Evolutionary conservation across 2,888 invertebrate species (phyloP), one percentile per base, ranked within the genome.

Genomic region (Elegia similella): DNA sequence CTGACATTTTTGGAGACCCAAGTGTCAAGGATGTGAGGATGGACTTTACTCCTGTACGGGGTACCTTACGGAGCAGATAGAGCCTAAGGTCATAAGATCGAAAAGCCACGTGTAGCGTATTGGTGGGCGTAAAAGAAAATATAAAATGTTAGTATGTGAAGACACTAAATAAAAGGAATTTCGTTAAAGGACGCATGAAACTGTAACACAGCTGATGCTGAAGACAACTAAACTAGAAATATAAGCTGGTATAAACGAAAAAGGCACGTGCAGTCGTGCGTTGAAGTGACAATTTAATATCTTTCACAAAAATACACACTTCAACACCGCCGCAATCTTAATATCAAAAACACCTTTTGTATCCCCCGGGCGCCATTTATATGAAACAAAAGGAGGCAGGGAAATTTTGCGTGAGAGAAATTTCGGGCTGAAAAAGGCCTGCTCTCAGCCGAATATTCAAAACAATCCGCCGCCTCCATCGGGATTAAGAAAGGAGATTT

Each of bases 401-500:
- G 65, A 71, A 73, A 68, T 70, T 72, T 69, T 59, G 55, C 58
- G 62, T 59, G 57, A 62, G 62, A 62, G 59, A 62, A 66, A 65
- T 68, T 67, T 66, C 64, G 56, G 67, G 59, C 61, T 61, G 64
- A 57, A 61, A 70, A 68, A 60, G 62, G 64, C 67, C 62, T 61
- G 64, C 64, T 65, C 69, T 30, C 66, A 64, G 67, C 62, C 72
- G 69, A 74, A 80, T 78, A 81, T 82, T 79, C 78, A 76, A 84
- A 85, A 82, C 77, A 83, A 78, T 78, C 63, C 63, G 61, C 62
- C 63, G 61, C 66, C 62, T 70, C 70, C 69, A 62, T 48, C 42
- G 75, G 75, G 78, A 80, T 80, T 79, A 79, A 72, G 72, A 66
- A 73, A 77, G 71, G 62, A 68, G 69, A 78, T 76, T 79, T 77